Conservation (phyloP, 2,888 invertebrate genomes). For the Agriopis leucophaearia region DNA sequence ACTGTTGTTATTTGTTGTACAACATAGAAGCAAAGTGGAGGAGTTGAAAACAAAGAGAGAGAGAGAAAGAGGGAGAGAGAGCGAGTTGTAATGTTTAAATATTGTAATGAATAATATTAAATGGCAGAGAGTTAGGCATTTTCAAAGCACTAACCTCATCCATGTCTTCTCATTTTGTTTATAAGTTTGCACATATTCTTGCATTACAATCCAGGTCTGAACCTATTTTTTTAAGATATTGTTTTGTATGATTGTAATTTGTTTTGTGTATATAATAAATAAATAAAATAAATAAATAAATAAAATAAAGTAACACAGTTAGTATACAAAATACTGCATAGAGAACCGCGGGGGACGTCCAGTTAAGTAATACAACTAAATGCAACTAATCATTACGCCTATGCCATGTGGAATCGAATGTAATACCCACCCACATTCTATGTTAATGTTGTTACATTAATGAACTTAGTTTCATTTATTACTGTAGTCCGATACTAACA, state of each 20-base stretch:
- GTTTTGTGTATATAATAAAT: too few species aligned
- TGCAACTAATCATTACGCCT: slow-evolving; percentile 50
- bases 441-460: slow-evolving; percentile 65
- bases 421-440: slow-evolving; percentile 66
- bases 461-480: slow-evolving; percentile 73
- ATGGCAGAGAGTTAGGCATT: not conserved
- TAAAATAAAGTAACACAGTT: not conserved
- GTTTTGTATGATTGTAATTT: too few species aligned
- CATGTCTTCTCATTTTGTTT: too few species aligned
- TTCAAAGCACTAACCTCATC: too few species aligned
- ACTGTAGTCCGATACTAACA: slow-evolving; percentile 61
- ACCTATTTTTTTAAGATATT: too few species aligned
- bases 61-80: not conserved
- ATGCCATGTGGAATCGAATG: slow-evolving; percentile 46
- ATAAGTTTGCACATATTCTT: too few species aligned
- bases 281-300: too few species aligned
- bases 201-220: too few species aligned
- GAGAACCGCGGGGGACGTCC: slow-evolving; percentile 16
- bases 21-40: too few species aligned
- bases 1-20: not conserved
- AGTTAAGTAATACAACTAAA: slow-evolving; percentile 37
- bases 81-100: not conserved
- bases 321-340: not conserved
- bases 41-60: too few species aligned
- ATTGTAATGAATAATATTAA: not conserved